These are phyloP conservation scores for Ormyrus labotus DNA, from an alignment of 2,888 invertebrate species.

Conservation along the genomic window DNA sequence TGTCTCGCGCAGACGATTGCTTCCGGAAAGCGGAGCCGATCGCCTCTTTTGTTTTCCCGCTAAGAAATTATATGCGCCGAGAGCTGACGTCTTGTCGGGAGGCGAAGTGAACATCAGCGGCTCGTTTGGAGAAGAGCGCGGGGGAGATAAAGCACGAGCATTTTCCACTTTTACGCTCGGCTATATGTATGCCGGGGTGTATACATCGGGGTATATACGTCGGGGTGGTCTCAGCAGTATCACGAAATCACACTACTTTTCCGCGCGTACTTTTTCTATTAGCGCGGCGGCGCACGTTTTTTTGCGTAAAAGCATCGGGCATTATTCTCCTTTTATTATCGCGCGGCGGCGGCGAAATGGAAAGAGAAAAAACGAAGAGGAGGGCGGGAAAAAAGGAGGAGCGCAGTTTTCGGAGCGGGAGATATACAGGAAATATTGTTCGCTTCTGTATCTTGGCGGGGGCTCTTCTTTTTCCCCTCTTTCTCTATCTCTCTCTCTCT, in stretches of 20 bases:
- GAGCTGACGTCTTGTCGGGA: not conserved
- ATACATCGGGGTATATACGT: not conserved
- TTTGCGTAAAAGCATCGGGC: slow-evolving; percentile 51
- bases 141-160: slow-evolving; percentile 32
- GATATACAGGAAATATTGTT: slow-evolving; percentile 6
- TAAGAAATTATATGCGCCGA: not conserved
- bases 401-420: not conserved
- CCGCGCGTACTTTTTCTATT: slow-evolving; percentile 31
- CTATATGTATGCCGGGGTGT: not conserved
- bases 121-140: not conserved
- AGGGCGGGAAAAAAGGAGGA: not conserved
- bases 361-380: slow-evolving; percentile 8
- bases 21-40: not conserved
- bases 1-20: no score
- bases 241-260: slow-evolving; percentile 35
- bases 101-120: not conserved
- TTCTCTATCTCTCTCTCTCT: not conserved
- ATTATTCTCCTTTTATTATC: slow-evolving; percentile 51
- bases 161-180: slow-evolving; percentile 48
- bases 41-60: slow-evolving; percentile 7
- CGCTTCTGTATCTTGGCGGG: not conserved
- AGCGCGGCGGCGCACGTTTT: not conserved
- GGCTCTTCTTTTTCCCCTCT: not conserved
- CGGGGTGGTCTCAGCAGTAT: not conserved
- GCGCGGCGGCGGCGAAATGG: slow-evolving; percentile 31